Evolutionary conservation across 2,888 invertebrate species (phyloP).

Genomic region (Aradus depressus): DNA sequence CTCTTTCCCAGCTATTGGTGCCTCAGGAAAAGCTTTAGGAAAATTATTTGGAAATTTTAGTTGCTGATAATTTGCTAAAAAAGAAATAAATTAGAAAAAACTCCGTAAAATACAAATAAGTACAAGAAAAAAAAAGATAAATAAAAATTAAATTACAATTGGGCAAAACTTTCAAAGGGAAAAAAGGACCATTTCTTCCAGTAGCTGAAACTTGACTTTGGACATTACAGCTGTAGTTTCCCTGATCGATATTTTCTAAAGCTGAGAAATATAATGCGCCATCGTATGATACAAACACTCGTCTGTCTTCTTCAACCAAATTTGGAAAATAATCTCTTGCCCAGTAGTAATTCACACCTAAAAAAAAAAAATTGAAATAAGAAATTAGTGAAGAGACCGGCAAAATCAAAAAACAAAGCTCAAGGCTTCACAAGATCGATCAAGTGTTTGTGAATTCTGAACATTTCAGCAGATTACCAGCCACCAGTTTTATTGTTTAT

Average conservation of each 20-base stretch:
- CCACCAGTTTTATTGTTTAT: too few species aligned
- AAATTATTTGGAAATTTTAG: slow-evolving; percentile 89
- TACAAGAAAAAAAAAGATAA: neutral
- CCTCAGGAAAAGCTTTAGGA: slow-evolving; percentile 89
- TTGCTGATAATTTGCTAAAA: slow-evolving; percentile 70
- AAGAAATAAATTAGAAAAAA: slow-evolving; percentile 25
- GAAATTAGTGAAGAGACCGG: too few species aligned
- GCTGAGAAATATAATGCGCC: slow-evolving; percentile 92
- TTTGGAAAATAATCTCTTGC: slow-evolving; percentile 79
- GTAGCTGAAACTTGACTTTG: slow-evolving; percentile 76
- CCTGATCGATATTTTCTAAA: slow-evolving; percentile 78
- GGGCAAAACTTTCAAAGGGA: slow-evolving; percentile 66
- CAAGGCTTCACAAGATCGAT: neutral
- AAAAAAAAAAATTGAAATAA: slow-evolving; percentile 23
- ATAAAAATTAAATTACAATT: slow-evolving; percentile 46
- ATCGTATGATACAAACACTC: slow-evolving; percentile 88
- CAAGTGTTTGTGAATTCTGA: too few species aligned
- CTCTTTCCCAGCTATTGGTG: slow-evolving; percentile 79
- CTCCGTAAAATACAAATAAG: neutral
- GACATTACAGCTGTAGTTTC: slow-evolving; percentile 84
- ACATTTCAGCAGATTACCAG: too few species aligned
- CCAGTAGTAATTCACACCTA: slow-evolving; percentile 80
- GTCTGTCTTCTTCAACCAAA: slow-evolving; percentile 82
- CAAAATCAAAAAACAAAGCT: neutral
- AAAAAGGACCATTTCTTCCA: slow-evolving; percentile 83